phyloP scores from a whole-genome alignment of 2,888 invertebrate genomes.

The Neria commutata region DNA sequence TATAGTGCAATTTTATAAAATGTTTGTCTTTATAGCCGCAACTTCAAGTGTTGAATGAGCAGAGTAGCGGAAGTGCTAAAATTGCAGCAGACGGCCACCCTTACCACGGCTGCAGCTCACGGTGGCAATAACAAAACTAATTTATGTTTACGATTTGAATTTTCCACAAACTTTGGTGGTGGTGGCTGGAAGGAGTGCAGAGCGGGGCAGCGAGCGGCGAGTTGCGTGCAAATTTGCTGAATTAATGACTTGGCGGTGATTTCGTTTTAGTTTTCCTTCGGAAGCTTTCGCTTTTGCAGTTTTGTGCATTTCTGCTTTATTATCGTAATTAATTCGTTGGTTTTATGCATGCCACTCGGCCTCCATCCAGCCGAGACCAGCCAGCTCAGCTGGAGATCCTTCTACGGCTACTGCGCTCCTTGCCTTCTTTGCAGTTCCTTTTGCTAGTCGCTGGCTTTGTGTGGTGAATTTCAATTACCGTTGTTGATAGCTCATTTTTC shows the following conservation, averaged over 20 bases:
- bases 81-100: too few relatives aligned
- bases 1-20: too few relatives aligned
- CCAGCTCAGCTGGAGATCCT: too few relatives aligned
- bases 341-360: not conserved
- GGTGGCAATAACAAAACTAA: too few relatives aligned
- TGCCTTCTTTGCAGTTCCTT: not conserved
- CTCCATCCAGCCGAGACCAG: too few relatives aligned
- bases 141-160: not conserved
- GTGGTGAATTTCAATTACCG: conserved; percentile 49
- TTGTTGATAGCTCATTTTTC: conserved; percentile 32
- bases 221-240: conserved; percentile 2
- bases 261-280: not conserved
- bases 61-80: too few relatives aligned
- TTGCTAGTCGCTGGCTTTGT: conserved; percentile 5
- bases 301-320: not conserved
- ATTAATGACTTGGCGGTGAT: conserved; percentile 15
- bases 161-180: not conserved
- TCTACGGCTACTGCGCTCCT: too few relatives aligned
- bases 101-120: too few relatives aligned
- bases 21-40: too few relatives aligned
- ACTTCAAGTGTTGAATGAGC: too few relatives aligned
- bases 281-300: not conserved
- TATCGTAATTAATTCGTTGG: not conserved
- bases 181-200: not conserved
- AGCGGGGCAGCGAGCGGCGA: not conserved